phyloP scores from a whole-genome alignment of 2,797 vertebrate genomes.

The Melanogrammus aeglefinus region DNA sequence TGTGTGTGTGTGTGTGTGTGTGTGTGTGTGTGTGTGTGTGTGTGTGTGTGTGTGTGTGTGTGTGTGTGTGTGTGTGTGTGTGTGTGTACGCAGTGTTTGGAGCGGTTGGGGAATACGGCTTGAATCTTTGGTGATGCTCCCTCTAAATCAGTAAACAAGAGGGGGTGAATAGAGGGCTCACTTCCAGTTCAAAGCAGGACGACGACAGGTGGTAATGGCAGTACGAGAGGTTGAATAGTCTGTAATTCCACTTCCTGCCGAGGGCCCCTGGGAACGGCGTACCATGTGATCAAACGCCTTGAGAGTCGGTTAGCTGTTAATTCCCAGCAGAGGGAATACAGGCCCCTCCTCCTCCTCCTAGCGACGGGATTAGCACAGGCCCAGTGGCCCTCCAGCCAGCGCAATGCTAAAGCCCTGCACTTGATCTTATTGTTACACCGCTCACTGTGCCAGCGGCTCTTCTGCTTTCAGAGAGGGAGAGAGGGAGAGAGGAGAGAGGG shows the following conservation, averaged over 20 bases:
- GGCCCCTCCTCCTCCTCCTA: slow-evolving; percentile 13
- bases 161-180: slow-evolving; percentile 62
- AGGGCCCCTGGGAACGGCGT: slow-evolving; percentile 11
- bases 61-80: slow-evolving; percentile 4
- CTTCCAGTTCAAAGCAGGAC: slow-evolving; percentile 35
- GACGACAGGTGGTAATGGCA: slow-evolving; percentile 24
- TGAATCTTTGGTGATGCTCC: slow-evolving; percentile 37
- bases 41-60: no score
- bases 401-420: slow-evolving; percentile 8
- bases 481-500: background rate
- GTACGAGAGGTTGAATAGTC: slow-evolving; percentile 20
- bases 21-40: no score
- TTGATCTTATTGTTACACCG: slow-evolving; percentile 7
- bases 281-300: slow-evolving; percentile 28
- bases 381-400: slow-evolving; percentile 19
- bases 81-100: no score
- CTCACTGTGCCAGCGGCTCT: background rate
- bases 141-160: slow-evolving; percentile 53
- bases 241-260: slow-evolving; percentile 39
- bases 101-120: background rate
- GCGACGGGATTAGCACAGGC: background rate
- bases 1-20: no score
- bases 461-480: background rate
- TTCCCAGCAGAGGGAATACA: slow-evolving; percentile 7
- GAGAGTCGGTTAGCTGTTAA: background rate